phyloP scores from a whole-genome alignment of 2,113 vertebrate genomes.

The mouse (Mus musculus) region GRCm39 chr10:39415001-39415500 shows the following conservation, averaged over 20 bases:
- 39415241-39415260: neutral
- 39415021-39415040: conserved; percentile 12
- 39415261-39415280: neutral
- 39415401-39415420: neutral
- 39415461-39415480: neutral
- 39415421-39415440: neutral
- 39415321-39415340: neutral
- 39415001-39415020: conserved; percentile 17
- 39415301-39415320: no score
- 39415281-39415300: neutral
- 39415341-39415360: neutral
- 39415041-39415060: neutral
- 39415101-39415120: neutral
- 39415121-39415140: neutral
- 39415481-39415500: rapidly evolving
- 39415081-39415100: neutral
- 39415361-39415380: neutral
- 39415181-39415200: neutral
- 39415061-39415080: neutral
- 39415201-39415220: neutral
- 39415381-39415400: neutral
- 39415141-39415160: neutral
- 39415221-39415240: rapidly evolving
- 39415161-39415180: no score
- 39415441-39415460: neutral